A percentile compares a stretch with the other conserved stretches of the same genome.
phyloP scores from a whole-genome alignment of 2,797 vertebrate species.

The Aeoliscus strigatus region DNA sequence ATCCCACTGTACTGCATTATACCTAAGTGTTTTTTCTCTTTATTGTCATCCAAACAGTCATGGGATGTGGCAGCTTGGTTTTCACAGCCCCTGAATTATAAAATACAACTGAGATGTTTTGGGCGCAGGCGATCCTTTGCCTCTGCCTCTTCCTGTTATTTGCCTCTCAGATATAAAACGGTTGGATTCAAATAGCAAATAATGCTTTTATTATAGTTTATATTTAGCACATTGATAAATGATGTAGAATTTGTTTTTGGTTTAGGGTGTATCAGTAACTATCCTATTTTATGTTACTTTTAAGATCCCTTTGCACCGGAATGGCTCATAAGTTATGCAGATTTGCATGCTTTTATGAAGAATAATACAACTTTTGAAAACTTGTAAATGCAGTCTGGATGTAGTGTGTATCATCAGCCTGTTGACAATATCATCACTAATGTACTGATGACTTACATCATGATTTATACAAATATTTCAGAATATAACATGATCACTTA shows the following conservation, averaged over 20 bases:
- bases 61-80: slow-evolving; percentile 41
- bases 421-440: too few relatives aligned
- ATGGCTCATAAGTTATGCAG: too few relatives aligned
- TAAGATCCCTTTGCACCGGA: too few relatives aligned
- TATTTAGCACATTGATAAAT: neutral
- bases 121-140: slow-evolving; percentile 13
- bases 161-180: slow-evolving; percentile 2
- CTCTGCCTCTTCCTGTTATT: slow-evolving; percentile 9
- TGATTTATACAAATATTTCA: too few relatives aligned
- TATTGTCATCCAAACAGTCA: slow-evolving; percentile 35
- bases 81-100: slow-evolving; percentile 45
- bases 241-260: neutral
- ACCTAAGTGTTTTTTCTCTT: slow-evolving; percentile 46
- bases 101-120: slow-evolving; percentile 33
- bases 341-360: too few relatives aligned
- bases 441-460: too few relatives aligned
- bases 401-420: too few relatives aligned
- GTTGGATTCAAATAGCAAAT: neutral
- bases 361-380: too few relatives aligned
- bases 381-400: too few relatives aligned
- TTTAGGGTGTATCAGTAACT: too few relatives aligned
- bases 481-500: too few relatives aligned
- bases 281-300: too few relatives aligned
- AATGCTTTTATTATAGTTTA: neutral
- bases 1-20: slow-evolving; percentile 29